These are phyloP conservation scores for Melanotaenia duboulayi DNA, from an alignment of 2,113 vertebrate species.

Conservation along the genomic window DNA sequence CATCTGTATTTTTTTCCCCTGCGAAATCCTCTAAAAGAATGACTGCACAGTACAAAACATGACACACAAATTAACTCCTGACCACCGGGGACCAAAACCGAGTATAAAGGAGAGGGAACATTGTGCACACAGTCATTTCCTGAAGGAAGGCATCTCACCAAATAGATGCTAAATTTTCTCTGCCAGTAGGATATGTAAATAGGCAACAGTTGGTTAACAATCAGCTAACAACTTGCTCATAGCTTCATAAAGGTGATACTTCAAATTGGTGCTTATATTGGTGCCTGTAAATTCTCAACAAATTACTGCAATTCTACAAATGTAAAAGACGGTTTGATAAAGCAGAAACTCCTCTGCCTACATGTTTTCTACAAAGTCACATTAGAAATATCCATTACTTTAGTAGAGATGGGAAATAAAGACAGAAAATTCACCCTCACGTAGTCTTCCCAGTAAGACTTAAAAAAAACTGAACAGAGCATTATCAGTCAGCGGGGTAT, in stretches of 20 bases:
- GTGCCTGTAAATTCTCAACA: not conserved
- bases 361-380: not conserved
- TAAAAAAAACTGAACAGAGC: slow-evolving; percentile 2
- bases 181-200: slow-evolving; percentile 9
- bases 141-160: not conserved
- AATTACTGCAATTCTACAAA: not conserved
- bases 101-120: not conserved
- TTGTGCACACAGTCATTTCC: not conserved
- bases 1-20: slow-evolving; percentile 3
- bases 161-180: not conserved
- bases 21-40: not conserved
- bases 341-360: not conserved
- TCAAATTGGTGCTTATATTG: not conserved
- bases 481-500: slow-evolving; percentile 3
- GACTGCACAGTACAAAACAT: not conserved
- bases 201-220: not conserved
- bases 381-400: no score
- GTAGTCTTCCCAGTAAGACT: slow-evolving; percentile 1
- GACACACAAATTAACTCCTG: not conserved
- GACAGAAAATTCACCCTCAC: not conserved
- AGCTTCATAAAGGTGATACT: not conserved
- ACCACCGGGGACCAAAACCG: not conserved
- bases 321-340: not conserved
- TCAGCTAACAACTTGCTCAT: not conserved
- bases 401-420: not conserved